A percentile compares a stretch with the other conserved stretches of the same genome.
These are phyloP conservation scores for Rhinogobio ventralis DNA, from an alignment of 2,797 vertebrate genomes.

Conservation along the genomic window DNA sequence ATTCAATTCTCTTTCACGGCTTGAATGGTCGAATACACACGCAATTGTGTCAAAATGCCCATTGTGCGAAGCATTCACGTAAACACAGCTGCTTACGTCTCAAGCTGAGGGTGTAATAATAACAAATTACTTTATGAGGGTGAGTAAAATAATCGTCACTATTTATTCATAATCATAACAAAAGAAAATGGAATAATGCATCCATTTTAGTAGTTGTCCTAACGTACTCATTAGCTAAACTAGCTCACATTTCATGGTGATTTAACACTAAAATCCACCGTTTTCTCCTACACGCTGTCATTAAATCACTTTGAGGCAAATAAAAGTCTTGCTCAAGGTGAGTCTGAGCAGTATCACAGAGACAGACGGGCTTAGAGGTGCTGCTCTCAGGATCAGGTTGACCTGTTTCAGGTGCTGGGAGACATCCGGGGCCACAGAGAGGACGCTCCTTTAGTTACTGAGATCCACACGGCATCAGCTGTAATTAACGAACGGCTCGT, in stretches of 20 bases:
- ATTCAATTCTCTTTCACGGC: no score
- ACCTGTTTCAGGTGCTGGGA: conserved; percentile 62
- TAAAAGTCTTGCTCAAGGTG: conserved; percentile 31
- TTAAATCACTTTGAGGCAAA: neutral
- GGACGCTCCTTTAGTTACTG: conserved; percentile 67
- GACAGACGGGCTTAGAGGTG: conserved; percentile 55
- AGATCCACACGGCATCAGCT: conserved; percentile 47
- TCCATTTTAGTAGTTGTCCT: neutral
- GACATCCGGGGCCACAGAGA: conserved; percentile 45
- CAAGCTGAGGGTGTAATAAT: no score
- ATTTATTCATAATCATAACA: neutral
- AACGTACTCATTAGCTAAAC: neutral
- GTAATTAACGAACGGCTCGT: conserved; percentile 41
- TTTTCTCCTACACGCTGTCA: neutral
- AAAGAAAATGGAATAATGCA: neutral
- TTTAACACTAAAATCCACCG: neutral
- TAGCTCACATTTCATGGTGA: no score
- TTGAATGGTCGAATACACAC: no score
- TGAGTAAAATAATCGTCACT: neutral
- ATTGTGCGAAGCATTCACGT: no score
- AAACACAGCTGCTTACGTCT: no score
- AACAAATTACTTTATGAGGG: neutral
- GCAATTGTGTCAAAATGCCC: no score
- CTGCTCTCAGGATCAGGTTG: conserved; percentile 63
- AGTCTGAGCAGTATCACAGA: conserved; percentile 43